phyloP scores from a whole-genome alignment of 2,113 vertebrate genomes.

The Centropristis striata region DNA sequence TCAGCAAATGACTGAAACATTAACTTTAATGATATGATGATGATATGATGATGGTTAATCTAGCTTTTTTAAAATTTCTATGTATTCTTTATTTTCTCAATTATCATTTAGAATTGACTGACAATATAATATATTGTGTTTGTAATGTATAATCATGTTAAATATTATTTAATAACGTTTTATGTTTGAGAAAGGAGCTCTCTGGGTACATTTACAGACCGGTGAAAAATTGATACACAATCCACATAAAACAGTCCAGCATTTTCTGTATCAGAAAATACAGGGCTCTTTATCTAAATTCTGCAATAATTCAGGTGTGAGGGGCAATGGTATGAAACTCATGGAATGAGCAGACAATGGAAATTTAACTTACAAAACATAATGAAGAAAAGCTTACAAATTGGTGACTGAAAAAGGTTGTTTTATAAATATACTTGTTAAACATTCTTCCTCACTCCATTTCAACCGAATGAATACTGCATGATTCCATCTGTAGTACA shows the following conservation, averaged over 20 bases:
- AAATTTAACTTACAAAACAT: conserved; percentile 63
- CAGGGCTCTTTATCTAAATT: conserved; percentile 57
- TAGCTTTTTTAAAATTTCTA: too few species aligned
- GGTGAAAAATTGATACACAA: too few species aligned
- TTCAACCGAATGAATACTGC: conserved; percentile 77
- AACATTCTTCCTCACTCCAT: conserved; percentile 73
- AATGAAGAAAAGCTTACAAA: conserved; percentile 67
- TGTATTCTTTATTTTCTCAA: too few species aligned
- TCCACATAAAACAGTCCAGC: conserved; percentile 2
- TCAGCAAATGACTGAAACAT: too few species aligned
- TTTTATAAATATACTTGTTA: conserved; percentile 81
- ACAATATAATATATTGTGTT: too few species aligned
- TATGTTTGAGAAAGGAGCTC: too few species aligned
- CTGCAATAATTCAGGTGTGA: conserved; percentile 44
- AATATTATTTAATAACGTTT: too few species aligned
- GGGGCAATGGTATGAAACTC: conserved; percentile 59
- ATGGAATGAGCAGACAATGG: conserved; percentile 56
- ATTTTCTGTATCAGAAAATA: conserved; percentile 50
- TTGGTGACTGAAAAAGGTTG: conserved; percentile 67
- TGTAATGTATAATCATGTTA: too few species aligned
- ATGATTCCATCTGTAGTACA: conserved; percentile 76
- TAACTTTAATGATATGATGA: too few species aligned
- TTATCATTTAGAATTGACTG: too few species aligned
- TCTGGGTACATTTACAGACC: too few species aligned
- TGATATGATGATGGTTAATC: too few species aligned